Conservation (phyloP, 2,888 invertebrate species). For the Gortyna flavago region DNA sequence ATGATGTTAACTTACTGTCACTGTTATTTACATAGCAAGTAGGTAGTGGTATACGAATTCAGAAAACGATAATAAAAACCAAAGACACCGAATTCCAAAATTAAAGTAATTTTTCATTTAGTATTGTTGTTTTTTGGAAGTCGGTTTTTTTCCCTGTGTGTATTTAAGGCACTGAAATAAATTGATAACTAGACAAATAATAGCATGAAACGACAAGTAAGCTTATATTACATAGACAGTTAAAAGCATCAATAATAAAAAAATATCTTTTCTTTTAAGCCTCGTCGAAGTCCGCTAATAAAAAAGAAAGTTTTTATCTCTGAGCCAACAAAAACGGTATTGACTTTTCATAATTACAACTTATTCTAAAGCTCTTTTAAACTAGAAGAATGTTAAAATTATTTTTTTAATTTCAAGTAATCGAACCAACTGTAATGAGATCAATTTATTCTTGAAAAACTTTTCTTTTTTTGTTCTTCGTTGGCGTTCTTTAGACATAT, state of each 20-base stretch:
- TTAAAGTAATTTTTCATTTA: background rate
- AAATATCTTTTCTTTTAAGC: slow-evolving; percentile 30
- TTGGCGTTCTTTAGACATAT: slow-evolving; percentile 30
- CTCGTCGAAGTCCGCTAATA: slow-evolving; percentile 22
- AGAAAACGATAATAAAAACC: too few relatives aligned
- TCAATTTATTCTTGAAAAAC: slow-evolving; percentile 46
- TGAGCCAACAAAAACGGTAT: slow-evolving; percentile 52
- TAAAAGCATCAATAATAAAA: slow-evolving; percentile 8
- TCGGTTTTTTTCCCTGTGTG: background rate
- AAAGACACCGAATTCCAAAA: background rate
- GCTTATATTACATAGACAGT: background rate
- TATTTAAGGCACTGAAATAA: background rate
- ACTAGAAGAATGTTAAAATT: slow-evolving; percentile 49
- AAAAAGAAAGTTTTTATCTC: slow-evolving; percentile 55
- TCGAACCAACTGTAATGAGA: slow-evolving; percentile 55
- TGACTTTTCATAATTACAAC: slow-evolving; percentile 48
- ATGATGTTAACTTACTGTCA: background rate
- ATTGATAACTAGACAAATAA: background rate
- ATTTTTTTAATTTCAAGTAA: slow-evolving; percentile 55
- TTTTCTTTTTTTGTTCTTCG: slow-evolving; percentile 45
- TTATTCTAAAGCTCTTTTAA: slow-evolving; percentile 38
- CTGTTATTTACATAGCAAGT: background rate
- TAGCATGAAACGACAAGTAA: background rate
- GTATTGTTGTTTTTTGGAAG: background rate
- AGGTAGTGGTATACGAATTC: background rate